A percentile compares a stretch with the other conserved stretches of the same genome.
Conservation (phyloP, 53 echinoderm and acorn worm genomes). For the Arbacia lixula region DNA sequence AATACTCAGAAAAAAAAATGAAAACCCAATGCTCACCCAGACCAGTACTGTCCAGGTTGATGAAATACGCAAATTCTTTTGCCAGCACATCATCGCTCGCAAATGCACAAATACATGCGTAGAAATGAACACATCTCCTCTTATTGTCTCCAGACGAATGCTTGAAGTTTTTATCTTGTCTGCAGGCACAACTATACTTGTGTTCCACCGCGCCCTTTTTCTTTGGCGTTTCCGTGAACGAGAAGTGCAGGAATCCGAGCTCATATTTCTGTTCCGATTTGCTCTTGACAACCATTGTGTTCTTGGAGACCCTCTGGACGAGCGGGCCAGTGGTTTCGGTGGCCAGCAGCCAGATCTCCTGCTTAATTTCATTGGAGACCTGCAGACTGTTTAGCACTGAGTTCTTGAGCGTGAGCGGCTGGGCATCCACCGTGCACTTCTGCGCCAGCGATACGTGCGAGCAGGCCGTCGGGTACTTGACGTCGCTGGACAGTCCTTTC, state of each 20-base stretch:
- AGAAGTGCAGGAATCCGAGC: conserved; percentile 93
- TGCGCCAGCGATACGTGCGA: conserved; percentile 75
- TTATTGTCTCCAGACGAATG: conserved; percentile 66
- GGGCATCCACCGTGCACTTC: conserved; percentile 81
- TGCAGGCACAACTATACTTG: conserved; percentile 89
- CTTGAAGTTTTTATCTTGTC: conserved; percentile 77
- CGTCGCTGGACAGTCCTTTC: conserved; percentile 49
- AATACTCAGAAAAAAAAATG: too few relatives aligned
- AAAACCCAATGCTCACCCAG: too few relatives aligned
- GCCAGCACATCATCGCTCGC: conserved; percentile 89
- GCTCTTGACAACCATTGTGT: conserved; percentile 96
- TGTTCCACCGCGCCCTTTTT: conserved; percentile 70
- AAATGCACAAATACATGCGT: conserved; percentile 98
- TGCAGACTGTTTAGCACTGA: conserved; percentile 86
- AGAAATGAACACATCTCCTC: conserved; percentile 94
- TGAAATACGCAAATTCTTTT: conserved; percentile 92
- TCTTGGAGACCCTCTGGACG: conserved; percentile 93
- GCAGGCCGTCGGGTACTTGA: conserved; percentile 41
- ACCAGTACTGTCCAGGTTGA: conserved; percentile 89
- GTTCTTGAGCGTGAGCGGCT: conserved; percentile 91
- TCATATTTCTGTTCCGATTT: conserved; percentile 82
- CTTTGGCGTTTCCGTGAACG: conserved; percentile 77
- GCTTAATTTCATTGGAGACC: conserved; percentile 93
- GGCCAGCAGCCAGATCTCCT: conserved; percentile 94
- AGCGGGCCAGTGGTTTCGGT: conserved; percentile 97